A percentile compares a stretch with the other conserved stretches of the same genome.
Conservation (phyloP, 1,140 invertebrate genomes). For the Drosophila sturtevanti region DNA sequence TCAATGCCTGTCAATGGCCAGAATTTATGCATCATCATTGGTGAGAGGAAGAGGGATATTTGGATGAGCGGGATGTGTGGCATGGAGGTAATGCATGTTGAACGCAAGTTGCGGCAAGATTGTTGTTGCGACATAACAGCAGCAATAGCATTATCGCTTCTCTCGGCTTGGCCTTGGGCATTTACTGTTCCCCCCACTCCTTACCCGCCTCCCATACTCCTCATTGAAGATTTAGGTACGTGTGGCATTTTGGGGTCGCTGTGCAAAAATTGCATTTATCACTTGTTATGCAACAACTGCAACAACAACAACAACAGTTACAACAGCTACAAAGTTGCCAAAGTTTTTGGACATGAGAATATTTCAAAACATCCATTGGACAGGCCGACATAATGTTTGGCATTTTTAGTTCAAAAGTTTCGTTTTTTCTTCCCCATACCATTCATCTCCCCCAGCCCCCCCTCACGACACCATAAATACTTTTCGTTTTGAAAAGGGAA, state of each 20-base stretch:
- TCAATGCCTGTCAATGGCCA: conserved; percentile 10
- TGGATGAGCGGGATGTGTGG: neutral
- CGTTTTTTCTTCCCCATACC: neutral
- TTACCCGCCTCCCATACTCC: neutral
- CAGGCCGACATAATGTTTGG: conserved; percentile 15
- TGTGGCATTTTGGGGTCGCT: conserved; percentile 2
- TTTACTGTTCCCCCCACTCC: neutral
- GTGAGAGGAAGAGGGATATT: neutral
- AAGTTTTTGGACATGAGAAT: neutral
- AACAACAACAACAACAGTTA: neutral
- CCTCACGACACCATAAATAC: neutral
- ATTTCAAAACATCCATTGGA: conserved; percentile 8
- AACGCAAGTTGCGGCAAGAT: conserved; percentile 18
- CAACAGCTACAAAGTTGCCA: conserved; percentile 12
- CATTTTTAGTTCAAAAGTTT: neutral
- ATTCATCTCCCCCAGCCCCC: neutral
- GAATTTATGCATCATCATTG: conserved; percentile 25
- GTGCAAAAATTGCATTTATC: conserved; percentile 24
- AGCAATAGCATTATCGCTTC: conserved; percentile 7
- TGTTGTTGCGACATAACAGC: conserved; percentile 11
- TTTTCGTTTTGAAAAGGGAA: neutral
- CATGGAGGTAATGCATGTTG: conserved; percentile 11
- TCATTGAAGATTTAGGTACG: neutral
- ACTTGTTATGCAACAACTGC: conserved; percentile 12
- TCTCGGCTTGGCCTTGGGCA: neutral